Conservation (phyloP, 2,888 invertebrate species). For the Argyresthia albistria region DNA sequence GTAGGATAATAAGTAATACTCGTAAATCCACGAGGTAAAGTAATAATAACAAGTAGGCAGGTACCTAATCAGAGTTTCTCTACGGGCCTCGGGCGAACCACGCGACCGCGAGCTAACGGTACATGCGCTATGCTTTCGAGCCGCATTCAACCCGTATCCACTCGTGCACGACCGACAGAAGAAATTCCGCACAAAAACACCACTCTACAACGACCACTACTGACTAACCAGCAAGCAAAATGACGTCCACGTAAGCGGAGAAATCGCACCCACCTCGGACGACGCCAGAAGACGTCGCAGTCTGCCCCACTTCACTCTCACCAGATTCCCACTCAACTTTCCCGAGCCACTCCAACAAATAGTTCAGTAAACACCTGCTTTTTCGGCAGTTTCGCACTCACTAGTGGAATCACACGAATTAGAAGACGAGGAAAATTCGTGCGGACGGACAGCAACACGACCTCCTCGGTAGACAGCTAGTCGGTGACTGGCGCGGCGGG, state of each 20-base stretch:
- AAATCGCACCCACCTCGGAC: constrained; percentile 58
- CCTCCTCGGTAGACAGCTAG: constrained; percentile 30
- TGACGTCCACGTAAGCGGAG: constrained; percentile 55
- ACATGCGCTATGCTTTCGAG: constrained; percentile 30
- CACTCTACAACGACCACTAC: background rate
- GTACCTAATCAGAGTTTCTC: background rate
- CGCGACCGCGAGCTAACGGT: constrained; percentile 52
- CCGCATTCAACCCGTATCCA: constrained; percentile 27
- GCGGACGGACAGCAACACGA: constrained; percentile 22
- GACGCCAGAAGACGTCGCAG: constrained; percentile 45
- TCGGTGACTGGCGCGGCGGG: constrained; percentile 35
- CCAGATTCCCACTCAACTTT: constrained; percentile 35
- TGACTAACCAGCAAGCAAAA: constrained; percentile 23
- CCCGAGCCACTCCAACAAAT: constrained; percentile 23
- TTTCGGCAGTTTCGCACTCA: constrained; percentile 29
- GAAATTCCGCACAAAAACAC: background rate
- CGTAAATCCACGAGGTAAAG: too few relatives aligned
- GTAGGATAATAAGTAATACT: too few relatives aligned
- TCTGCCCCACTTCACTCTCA: constrained; percentile 52
- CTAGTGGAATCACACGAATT: constrained; percentile 48
- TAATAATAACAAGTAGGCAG: background rate
- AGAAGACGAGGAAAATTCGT: constrained; percentile 43
- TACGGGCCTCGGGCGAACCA: constrained; percentile 6
- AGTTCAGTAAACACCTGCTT: background rate
- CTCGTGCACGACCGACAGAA: constrained; percentile 5